These are phyloP conservation scores for Acropora tenuis DNA, from an alignment of 64 coral and sea anemone species.

Conservation along the genomic window DNA sequence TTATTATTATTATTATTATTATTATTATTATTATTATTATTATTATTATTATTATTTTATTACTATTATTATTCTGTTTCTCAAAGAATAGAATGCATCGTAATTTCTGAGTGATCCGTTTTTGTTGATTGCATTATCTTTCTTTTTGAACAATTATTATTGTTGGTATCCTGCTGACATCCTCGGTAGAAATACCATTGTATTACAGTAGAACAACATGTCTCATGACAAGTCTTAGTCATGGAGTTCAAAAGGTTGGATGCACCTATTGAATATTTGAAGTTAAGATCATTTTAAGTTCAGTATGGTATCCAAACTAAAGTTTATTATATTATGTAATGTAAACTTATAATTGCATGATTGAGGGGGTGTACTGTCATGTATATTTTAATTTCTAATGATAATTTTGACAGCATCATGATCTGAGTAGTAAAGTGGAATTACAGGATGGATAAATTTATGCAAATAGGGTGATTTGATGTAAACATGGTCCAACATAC, in stretches of 20 bases:
- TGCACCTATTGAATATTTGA: background rate
- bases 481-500: slow-evolving; percentile 63
- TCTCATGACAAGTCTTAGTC: background rate
- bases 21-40: too few relatives aligned
- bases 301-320: background rate
- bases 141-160: background rate
- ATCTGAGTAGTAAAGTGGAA: slow-evolving; percentile 70
- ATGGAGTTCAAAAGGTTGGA: background rate
- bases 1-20: too few relatives aligned
- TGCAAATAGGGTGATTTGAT: slow-evolving; percentile 45
- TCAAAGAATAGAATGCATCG: background rate
- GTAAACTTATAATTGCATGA: background rate
- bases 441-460: slow-evolving; percentile 32
- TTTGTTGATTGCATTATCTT: background rate
- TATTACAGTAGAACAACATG: background rate
- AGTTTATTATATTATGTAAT: background rate
- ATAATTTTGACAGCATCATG: slow-evolving; percentile 59
- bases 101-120: background rate
- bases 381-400: background rate
- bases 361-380: background rate
- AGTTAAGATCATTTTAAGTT: background rate
- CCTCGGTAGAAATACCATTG: background rate
- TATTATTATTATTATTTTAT: too few relatives aligned
- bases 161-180: background rate
- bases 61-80: background rate